phyloP scores from a whole-genome alignment of 2,888 invertebrate species.

The Archips crataeganus region DNA sequence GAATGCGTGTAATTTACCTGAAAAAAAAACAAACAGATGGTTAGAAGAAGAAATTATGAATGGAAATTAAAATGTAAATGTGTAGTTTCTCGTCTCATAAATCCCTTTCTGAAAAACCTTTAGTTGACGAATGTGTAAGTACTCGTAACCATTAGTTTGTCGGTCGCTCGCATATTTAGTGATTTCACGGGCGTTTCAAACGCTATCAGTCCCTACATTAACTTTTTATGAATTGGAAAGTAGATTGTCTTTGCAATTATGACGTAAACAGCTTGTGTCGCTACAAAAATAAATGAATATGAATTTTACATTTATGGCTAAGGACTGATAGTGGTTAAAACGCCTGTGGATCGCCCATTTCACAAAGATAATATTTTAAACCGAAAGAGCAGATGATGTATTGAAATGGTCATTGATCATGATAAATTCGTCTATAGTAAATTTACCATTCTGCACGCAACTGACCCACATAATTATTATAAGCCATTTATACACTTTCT shows the following conservation, averaged over 20 bases:
- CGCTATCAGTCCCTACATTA: too few relatives aligned
- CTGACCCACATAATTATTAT: constrained; percentile 19
- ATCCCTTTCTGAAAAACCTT: neutral
- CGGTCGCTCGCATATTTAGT: neutral
- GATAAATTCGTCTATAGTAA: constrained; percentile 1
- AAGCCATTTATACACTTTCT: constrained; percentile 32
- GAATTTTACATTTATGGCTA: too few relatives aligned
- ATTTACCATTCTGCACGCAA: constrained; percentile 14
- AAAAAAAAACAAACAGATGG: constrained; percentile 6
- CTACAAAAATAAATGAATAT: too few relatives aligned
- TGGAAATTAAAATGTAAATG: too few relatives aligned
- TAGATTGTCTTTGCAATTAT: too few relatives aligned
- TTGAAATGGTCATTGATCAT: neutral
- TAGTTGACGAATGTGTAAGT: neutral
- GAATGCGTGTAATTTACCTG: constrained; percentile 22
- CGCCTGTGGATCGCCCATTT: neutral
- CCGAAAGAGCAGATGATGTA: too few relatives aligned
- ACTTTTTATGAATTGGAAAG: too few relatives aligned
- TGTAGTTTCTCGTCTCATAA: neutral
- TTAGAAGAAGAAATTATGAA: too few relatives aligned
- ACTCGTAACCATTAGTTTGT: neutral
- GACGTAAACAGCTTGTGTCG: too few relatives aligned
- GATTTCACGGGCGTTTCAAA: too few relatives aligned
- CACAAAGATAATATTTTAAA: neutral
- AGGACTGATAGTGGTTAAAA: too few relatives aligned